phyloP scores from a whole-genome alignment of 2,888 invertebrate species.

The Dione juno region DNA sequence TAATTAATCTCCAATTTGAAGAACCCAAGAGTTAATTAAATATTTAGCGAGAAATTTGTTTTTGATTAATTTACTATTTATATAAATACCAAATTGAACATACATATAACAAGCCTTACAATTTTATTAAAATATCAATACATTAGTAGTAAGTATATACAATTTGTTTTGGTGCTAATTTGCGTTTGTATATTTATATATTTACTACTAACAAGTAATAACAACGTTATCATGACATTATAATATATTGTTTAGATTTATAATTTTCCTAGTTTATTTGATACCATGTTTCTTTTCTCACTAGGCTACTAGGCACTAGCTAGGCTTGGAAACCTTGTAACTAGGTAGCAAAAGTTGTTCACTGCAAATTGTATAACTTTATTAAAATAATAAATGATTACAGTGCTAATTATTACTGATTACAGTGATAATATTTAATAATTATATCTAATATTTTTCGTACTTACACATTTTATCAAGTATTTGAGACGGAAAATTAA shows the following conservation, averaged over 20 bases:
- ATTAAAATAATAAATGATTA: neutral
- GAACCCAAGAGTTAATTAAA: constrained; percentile 26
- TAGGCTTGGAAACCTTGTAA: too few relatives aligned
- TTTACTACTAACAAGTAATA: too few relatives aligned
- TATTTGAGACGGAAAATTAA: neutral
- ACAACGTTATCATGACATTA: too few relatives aligned
- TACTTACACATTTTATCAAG: neutral
- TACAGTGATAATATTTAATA: neutral
- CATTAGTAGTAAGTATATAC: too few relatives aligned
- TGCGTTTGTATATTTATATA: too few relatives aligned
- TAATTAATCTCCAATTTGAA: constrained; percentile 35
- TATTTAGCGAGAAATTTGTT: constrained; percentile 20
- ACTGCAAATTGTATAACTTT: neutral
- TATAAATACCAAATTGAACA: neutral
- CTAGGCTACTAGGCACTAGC: too few relatives aligned
- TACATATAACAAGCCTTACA: neutral
- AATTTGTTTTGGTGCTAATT: too few relatives aligned
- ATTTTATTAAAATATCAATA: neutral
- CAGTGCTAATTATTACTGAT: neutral
- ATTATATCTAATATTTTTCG: too few relatives aligned
- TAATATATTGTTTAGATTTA: neutral
- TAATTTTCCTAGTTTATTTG: neutral
- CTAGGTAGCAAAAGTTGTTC: neutral
- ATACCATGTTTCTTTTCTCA: neutral
- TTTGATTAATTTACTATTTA: neutral